phyloP scores from a whole-genome alignment of 92 coral and sea anemone species.

The Scolanthus callimorphus region DNA sequence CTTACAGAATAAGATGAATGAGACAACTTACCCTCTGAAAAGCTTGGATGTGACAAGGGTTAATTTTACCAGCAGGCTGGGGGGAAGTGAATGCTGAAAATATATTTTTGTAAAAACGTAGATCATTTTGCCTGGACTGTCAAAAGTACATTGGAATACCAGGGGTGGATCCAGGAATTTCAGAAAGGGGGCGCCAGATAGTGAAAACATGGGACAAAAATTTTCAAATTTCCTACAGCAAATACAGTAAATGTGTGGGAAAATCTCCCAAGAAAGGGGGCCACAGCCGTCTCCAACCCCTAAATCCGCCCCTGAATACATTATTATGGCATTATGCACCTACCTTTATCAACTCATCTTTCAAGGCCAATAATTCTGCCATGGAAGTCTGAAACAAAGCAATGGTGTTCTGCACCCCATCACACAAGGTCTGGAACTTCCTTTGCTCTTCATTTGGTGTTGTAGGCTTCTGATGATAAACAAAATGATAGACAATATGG shows the following conservation, averaged over 20 bases:
- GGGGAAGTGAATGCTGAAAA: constrained; percentile 83
- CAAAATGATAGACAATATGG: too few species aligned
- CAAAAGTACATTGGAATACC: too few species aligned
- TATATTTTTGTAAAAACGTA: too few species aligned
- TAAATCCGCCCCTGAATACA: not conserved
- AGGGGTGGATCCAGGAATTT: too few species aligned
- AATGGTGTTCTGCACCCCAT: constrained; percentile 81
- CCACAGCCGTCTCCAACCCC: too few species aligned
- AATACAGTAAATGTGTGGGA: too few species aligned
- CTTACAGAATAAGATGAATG: too few species aligned
- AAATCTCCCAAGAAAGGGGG: too few species aligned
- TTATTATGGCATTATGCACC: not conserved
- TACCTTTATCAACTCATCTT: constrained; percentile 91
- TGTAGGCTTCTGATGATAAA: constrained; percentile 18
- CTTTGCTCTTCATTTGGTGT: constrained; percentile 62
- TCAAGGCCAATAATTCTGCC: constrained; percentile 73
- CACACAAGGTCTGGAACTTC: constrained; percentile 85
- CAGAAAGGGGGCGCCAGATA: too few species aligned
- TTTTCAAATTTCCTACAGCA: too few species aligned
- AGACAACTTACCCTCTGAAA: constrained; percentile 88
- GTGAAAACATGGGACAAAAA: too few species aligned
- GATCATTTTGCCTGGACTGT: too few species aligned
- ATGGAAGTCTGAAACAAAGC: constrained; percentile 86
- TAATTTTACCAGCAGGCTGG: constrained; percentile 79
- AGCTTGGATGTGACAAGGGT: constrained; percentile 84